These are phyloP conservation scores for Agrenia bidenticulata DNA, from an alignment of 2,888 invertebrate species.

Conservation along the genomic window DNA sequence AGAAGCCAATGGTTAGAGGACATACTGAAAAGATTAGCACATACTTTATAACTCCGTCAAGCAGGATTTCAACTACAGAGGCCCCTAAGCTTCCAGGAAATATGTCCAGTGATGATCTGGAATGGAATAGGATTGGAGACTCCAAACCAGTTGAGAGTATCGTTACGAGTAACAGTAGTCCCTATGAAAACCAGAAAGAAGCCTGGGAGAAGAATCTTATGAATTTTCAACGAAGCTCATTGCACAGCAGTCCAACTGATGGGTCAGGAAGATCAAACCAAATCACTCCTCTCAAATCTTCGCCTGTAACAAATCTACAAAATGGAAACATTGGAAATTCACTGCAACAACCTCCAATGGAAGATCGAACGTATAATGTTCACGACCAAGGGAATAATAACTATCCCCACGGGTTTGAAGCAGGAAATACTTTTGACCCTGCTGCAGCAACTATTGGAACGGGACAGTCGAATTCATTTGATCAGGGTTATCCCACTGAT, in stretches of 20 bases:
- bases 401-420: neutral
- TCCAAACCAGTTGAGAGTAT: neutral
- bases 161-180: neutral
- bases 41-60: constrained; percentile 36
- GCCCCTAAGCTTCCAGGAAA: neutral
- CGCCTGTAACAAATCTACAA: neutral
- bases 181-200: constrained; percentile 10
- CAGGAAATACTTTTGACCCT: too few relatives aligned
- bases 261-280: too few relatives aligned
- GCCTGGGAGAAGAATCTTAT: constrained; percentile 22
- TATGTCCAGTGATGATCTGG: neutral
- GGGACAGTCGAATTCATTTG: too few relatives aligned
- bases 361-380: constrained; percentile 1
- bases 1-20: constrained; percentile 37
- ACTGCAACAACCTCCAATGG: neutral
- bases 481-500: too few relatives aligned
- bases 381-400: neutral
- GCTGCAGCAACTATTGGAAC: too few relatives aligned
- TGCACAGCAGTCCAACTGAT: neutral
- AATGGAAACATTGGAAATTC: neutral
- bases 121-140: neutral
- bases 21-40: constrained; percentile 47
- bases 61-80: constrained; percentile 14
- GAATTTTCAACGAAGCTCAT: constrained; percentile 4
- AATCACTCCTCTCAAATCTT: too few relatives aligned